phyloP scores from a whole-genome alignment of 2,888 invertebrate species.

The Phoronis australis region DNA sequence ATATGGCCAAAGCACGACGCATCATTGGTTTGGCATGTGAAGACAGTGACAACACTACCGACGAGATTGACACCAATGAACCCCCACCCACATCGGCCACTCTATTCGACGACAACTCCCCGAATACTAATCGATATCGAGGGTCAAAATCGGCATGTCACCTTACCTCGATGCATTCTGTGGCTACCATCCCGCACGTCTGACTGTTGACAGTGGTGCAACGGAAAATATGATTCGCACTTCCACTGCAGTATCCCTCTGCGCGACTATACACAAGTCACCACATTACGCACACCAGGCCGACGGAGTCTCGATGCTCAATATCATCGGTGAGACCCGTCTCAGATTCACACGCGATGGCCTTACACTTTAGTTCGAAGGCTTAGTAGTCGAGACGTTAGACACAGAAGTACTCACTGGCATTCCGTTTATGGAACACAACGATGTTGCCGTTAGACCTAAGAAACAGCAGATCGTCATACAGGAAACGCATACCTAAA shows the following conservation, averaged over 20 bases:
- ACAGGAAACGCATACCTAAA: background rate
- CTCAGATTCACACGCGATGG: background rate
- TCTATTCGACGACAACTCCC: too few relatives aligned
- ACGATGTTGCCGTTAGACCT: conserved; percentile 7
- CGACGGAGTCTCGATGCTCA: too few relatives aligned
- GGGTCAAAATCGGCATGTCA: conserved; percentile 5
- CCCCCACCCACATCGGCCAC: too few relatives aligned
- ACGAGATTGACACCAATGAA: too few relatives aligned
- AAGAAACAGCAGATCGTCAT: conserved; percentile 1
- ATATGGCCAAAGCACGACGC: too few relatives aligned
- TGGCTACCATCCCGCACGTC: conserved; percentile 1
- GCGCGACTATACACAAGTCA: too few relatives aligned
- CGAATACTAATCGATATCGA: background rate
- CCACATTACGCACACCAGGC: too few relatives aligned
- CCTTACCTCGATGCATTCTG: conserved; percentile 9
- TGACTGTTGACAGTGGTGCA: conserved; percentile 6
- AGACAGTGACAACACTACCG: too few relatives aligned
- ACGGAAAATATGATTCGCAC: too few relatives aligned
- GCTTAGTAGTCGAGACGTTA: conserved; percentile 6
- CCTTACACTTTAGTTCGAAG: conserved; percentile 5
- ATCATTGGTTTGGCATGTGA: too few relatives aligned
- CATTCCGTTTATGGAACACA: conserved; percentile 11
- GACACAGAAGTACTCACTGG: conserved; percentile 9
- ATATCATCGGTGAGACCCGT: background rate
- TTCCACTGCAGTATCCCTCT: too few relatives aligned